A percentile compares a stretch with the other conserved stretches of the same genome.
Evolutionary conservation across 2,113 vertebrate genomes (phyloP).

Genomic region (Prionailurus bengalensis): DNA sequence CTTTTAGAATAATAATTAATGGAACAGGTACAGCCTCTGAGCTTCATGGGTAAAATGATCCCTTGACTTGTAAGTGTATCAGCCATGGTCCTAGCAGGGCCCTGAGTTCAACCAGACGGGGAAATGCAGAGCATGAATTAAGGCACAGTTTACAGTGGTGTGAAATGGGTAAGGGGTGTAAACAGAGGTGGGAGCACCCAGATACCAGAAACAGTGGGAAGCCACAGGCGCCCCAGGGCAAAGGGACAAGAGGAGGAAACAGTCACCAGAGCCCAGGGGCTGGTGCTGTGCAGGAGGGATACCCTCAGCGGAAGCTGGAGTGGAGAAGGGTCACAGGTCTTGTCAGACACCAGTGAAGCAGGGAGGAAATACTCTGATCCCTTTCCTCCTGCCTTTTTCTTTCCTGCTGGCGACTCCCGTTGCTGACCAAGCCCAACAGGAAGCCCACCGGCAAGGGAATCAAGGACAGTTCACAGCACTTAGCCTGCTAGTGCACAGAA

Average conservation of each 20-base stretch:
- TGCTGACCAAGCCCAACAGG: not conserved
- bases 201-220: not conserved
- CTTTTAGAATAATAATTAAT: not conserved
- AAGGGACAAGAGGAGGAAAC: not conserved
- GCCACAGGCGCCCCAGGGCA: not conserved
- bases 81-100: not conserved
- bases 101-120: not conserved
- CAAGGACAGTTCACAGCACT: not conserved
- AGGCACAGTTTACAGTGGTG: not conserved
- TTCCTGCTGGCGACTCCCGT: not conserved
- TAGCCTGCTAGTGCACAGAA: not conserved
- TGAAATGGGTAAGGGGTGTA: not conserved
- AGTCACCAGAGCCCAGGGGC: not conserved
- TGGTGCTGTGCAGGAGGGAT: not conserved
- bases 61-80: accelerated
- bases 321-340: not conserved
- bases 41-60: not conserved
- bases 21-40: not conserved
- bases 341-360: not conserved
- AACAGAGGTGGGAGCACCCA: not conserved
- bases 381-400: not conserved
- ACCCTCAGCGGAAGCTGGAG: accelerated
- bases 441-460: not conserved
- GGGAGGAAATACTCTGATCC: not conserved
- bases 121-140: not conserved